These are phyloP conservation scores for Choloepus hoffmanni DNA, from an alignment of 2,113 vertebrate genomes.

Conservation along the genomic window DNA sequence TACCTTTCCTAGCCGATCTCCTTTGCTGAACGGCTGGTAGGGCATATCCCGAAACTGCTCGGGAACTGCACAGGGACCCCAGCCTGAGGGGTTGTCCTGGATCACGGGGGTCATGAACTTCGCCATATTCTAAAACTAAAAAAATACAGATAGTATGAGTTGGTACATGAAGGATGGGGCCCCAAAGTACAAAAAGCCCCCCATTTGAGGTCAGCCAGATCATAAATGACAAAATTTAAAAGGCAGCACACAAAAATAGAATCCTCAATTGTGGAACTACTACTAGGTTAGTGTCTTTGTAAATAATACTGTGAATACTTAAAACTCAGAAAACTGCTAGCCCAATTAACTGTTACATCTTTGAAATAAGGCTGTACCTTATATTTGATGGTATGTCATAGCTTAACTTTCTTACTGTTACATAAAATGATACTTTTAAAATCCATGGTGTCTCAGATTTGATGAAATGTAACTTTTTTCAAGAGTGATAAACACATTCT, in stretches of 20 bases:
- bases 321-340: not conserved
- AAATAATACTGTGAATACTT: not conserved
- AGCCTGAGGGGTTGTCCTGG: conserved; percentile 97
- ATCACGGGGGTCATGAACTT: conserved; percentile 98
- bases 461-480: not conserved
- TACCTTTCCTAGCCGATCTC: conserved; percentile 98
- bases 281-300: not conserved
- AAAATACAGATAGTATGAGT: not conserved
- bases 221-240: not conserved
- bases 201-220: not conserved
- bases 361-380: not conserved
- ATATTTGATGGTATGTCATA: not conserved
- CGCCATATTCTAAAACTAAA: conserved; percentile 90
- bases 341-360: not conserved
- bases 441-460: not conserved
- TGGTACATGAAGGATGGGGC: not conserved
- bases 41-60: conserved; percentile 99
- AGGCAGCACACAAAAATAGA: not conserved
- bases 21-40: conserved; percentile 99
- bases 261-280: not conserved
- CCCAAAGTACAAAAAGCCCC: not conserved
- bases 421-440: not conserved
- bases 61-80: conserved; percentile 98
- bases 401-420: not conserved
- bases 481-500: not conserved